phyloP scores from a whole-genome alignment of 1,140 invertebrate genomes.

The Papilio glaucus region DNA sequence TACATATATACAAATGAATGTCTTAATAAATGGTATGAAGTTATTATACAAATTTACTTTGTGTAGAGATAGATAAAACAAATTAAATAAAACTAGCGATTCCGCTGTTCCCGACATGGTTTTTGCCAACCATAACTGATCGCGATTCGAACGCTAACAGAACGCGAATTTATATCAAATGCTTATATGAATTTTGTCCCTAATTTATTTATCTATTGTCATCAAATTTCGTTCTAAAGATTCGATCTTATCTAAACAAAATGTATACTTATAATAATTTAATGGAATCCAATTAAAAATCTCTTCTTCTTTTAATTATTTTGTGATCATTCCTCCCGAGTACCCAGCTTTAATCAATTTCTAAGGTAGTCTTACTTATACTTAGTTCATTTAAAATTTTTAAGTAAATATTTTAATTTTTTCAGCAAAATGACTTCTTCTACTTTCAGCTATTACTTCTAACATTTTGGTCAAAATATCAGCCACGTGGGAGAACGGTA shows the following conservation, averaged over 20 bases:
- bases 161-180: constrained; percentile 63
- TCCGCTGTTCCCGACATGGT: constrained; percentile 30
- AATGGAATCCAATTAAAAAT: constrained; percentile 18
- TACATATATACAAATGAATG: no score
- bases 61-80: not conserved
- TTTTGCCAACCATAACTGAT: constrained; percentile 68
- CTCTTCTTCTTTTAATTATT: constrained; percentile 11
- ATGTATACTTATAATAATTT: constrained; percentile 21
- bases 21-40: not conserved
- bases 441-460: constrained; percentile 18
- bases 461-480: not conserved
- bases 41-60: not conserved
- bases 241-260: constrained; percentile 31
- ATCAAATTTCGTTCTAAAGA: constrained; percentile 46
- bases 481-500: constrained; percentile 38
- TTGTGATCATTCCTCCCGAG: not conserved
- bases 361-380: no score
- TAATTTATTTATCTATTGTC: constrained; percentile 74
- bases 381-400: not conserved
- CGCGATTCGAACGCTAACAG: constrained; percentile 57
- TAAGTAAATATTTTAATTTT: not conserved
- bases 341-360: not conserved
- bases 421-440: not conserved
- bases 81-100: not conserved
- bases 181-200: constrained; percentile 61